A percentile compares a stretch with the other conserved stretches of the same genome.
phyloP scores from a whole-genome alignment of 2,888 invertebrate genomes.

The Parascotia fuliginaria region DNA sequence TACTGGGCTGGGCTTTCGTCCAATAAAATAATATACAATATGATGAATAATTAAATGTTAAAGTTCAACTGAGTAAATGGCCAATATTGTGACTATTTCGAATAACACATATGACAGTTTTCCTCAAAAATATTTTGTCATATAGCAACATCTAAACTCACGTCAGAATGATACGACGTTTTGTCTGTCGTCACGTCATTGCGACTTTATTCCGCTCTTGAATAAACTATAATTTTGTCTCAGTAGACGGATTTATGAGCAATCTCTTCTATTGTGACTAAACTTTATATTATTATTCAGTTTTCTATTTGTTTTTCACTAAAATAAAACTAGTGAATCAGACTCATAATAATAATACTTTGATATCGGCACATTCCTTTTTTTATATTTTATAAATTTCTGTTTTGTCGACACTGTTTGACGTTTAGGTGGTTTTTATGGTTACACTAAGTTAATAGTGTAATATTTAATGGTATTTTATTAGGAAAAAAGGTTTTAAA shows the following conservation, averaged over 20 bases:
- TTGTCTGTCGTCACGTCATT: constrained; percentile 63
- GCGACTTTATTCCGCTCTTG: constrained; percentile 55
- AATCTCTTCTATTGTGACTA: constrained; percentile 66
- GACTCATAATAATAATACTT: constrained; percentile 18
- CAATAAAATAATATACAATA: constrained; percentile 6
- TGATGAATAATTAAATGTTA: constrained; percentile 4
- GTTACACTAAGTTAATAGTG: constrained; percentile 24
- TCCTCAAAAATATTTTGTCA: constrained; percentile 16
- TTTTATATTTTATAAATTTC: constrained; percentile 40
- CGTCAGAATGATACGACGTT: constrained; percentile 60
- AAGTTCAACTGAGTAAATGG: constrained; percentile 5
- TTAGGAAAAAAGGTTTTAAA: constrained; percentile 4
- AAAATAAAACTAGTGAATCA: constrained; percentile 37
- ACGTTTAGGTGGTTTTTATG: constrained; percentile 40
- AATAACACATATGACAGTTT: constrained; percentile 3
- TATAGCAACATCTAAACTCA: constrained; percentile 47
- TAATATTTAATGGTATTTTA: constrained; percentile 26
- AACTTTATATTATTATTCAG: constrained; percentile 62
- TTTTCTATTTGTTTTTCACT: constrained; percentile 56
- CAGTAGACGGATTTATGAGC: constrained; percentile 70
- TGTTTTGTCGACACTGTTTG: constrained; percentile 27
- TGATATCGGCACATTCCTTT: constrained; percentile 39
- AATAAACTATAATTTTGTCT: constrained; percentile 64
- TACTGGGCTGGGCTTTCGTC: background rate
- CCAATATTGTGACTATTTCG: constrained; percentile 3